Evolutionary conservation across 2,113 vertebrate species (phyloP).

Genomic region (Toxotes chatareus): DNA sequence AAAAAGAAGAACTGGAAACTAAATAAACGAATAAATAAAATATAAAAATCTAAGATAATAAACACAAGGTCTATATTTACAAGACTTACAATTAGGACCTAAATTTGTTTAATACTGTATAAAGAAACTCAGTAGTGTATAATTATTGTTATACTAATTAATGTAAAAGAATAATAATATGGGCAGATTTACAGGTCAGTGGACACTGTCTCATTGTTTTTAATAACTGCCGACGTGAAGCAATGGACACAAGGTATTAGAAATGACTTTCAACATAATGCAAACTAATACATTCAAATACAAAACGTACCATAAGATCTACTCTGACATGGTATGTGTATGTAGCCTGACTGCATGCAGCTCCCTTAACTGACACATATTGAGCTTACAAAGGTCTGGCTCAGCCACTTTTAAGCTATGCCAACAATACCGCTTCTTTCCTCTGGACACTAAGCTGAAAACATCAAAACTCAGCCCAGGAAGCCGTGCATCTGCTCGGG

Average conservation of each 20-base stretch:
- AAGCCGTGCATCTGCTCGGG: not conserved
- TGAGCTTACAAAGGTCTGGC: too few relatives aligned
- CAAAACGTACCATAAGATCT: not conserved
- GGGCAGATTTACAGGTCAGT: not conserved
- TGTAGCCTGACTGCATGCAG: too few relatives aligned
- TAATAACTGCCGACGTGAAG: too few relatives aligned
- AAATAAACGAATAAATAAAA: not conserved
- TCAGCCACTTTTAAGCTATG: too few relatives aligned
- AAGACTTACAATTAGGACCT: not conserved
- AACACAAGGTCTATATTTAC: not conserved
- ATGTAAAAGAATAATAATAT: not conserved
- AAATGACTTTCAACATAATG: too few relatives aligned
- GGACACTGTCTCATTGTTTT: not conserved
- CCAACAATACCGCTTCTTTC: not conserved
- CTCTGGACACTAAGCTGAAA: slow-evolving; percentile 5
- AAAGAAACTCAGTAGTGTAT: not conserved
- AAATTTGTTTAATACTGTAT: not conserved
- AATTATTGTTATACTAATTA: not conserved
- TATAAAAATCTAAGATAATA: not conserved
- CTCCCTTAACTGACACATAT: not conserved
- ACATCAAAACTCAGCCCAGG: not conserved
- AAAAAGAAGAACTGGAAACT: not conserved
- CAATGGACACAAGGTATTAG: too few relatives aligned
- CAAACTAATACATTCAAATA: too few relatives aligned
- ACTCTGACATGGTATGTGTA: not conserved